Base-by-base conservation (phyloP, 2,797 vertebrate species). In the Ptychadena robeensis region DNA sequence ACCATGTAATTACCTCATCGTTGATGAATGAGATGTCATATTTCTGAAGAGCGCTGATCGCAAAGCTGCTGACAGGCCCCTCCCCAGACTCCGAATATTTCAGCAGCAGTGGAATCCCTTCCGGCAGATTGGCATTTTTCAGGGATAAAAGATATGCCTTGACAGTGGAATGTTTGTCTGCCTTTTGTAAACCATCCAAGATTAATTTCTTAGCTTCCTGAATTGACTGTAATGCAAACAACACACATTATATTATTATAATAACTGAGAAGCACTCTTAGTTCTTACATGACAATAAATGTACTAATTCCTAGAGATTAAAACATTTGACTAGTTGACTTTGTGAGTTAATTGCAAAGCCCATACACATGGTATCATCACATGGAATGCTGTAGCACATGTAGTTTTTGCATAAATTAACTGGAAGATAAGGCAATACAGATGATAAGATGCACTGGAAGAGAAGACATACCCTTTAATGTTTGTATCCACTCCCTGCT, bases 51-150 rank as follows among this genome's bases (percentile, higher is more conserved):
- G 94, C 76, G 0, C 94, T 94, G 68, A 93, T 92, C 61, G 97
- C 94, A 0, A 96, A 92, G 85, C 94, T 98, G 93, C 91, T 94
- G 89, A 94, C 87, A 0, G 92, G 89, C 1, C 97, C 97, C 14
- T 95, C 93, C 71, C 94, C 94, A 0, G 95, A 93, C 89, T 99
- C 98, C 0, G 95, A 91, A 0, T 96, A 95, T 90, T 93, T 96
- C 25, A 95, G 89, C 34, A 99, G 94, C 67, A 96, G 79, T 0
- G 97, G 96, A 88, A 99, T 93, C 71, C 94, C 96, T 87, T 99
- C 96, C 0, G 95, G 96, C 35, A 99, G 94, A 73, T 97, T 87
- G 0, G 98, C 95, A 0, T 99, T 99, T 89, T 99, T 99, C 86
- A 99, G 87, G 8, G 96, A 95, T 88, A 99, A 90, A 79, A 99